Base-by-base conservation (phyloP, 2,888 invertebrate genomes). In the Sinohyriopsis cumingii region DNA sequence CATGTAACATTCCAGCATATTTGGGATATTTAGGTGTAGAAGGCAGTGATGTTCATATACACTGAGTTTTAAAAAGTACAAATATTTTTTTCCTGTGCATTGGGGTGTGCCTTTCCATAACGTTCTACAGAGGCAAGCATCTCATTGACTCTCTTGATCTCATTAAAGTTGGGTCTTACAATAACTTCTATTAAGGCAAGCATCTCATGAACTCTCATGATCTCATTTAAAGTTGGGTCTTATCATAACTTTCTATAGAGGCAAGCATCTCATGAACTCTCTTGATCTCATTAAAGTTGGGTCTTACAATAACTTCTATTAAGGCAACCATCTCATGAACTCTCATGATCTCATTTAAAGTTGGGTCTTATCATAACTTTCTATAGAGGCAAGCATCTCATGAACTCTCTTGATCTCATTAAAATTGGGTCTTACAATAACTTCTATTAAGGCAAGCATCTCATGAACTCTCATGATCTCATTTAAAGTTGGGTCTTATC, bases 221-320 rank as follows among this genome's bases (percentile, higher is more conserved):
- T 93, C 91, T 96, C 96, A 66, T 93, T 94, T 94, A 82, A 93
- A 94, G 0, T 95, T 95, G 0, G 96, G 95, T 80, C 95, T 72
- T 73, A 87, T 86, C 86, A 80, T 85, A 86, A 69, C 82, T 84
- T 73, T 85, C 85, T 25, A 86, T 79, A 9, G 85, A 95, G 18
- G 94, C 92, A 12, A 96, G 90, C 61, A 94, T 91, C 65, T 93
- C 92, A 80, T 95, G 94, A 0, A 95, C 94, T 73, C 95, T 91
- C 86, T 94, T 92, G 1, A 95, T 93, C 91, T 96, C 96, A 66
- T 93, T 94, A 82, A 93, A 94, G 0, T 95, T 95, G 0, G 96
- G 95, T 80, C 95, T 33, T 33, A 33, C 33, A 6, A 33, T 6
- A 33, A 33, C 33, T 33, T 33, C 7, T 33, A 33, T 33, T 33